These are phyloP conservation scores for Drosophila kanapiae DNA, from an alignment of 1,140 invertebrate genomes.

Conservation along the genomic window DNA sequence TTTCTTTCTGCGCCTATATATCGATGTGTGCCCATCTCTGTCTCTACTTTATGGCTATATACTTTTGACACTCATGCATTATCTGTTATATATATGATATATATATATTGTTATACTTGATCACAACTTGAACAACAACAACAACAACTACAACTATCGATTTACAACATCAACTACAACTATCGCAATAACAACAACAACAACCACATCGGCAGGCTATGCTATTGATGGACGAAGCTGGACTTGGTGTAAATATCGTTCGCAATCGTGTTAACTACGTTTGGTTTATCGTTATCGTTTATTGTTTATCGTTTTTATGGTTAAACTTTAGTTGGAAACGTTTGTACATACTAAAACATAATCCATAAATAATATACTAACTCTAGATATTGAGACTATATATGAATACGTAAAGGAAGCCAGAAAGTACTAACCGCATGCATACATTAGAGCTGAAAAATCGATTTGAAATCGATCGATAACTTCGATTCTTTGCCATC, in stretches of 20 bases:
- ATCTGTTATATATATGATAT: constrained; percentile 63
- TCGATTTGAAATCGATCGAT: neutral
- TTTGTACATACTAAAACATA: constrained; percentile 47
- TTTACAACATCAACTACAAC: constrained; percentile 37
- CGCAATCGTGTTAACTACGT: constrained; percentile 65
- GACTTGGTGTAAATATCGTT: constrained; percentile 93
- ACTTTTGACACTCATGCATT: constrained; percentile 72
- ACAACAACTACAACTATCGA: constrained; percentile 20
- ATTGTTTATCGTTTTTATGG: constrained; percentile 13
- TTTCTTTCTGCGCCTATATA: constrained; percentile 32
- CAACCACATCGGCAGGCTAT: constrained; percentile 89
- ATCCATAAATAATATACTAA: constrained; percentile 35
- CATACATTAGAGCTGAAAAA: constrained; percentile 18
- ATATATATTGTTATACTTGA: constrained; percentile 56
- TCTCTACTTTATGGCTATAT: constrained; percentile 54
- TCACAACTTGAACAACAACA: constrained; percentile 70
- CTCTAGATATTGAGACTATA: constrained; percentile 6
- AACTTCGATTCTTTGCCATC: neutral
- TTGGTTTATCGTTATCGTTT: constrained; percentile 49
- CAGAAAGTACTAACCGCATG: constrained; percentile 48
- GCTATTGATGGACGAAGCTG: constrained; percentile 95
- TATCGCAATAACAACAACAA: constrained; percentile 49
- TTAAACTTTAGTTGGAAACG: constrained; percentile 37
- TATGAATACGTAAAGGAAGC: neutral
- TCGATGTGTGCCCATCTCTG: constrained; percentile 46